phyloP scores from a whole-genome alignment of 2,797 vertebrate species.

The Helostoma temminkii region DNA sequence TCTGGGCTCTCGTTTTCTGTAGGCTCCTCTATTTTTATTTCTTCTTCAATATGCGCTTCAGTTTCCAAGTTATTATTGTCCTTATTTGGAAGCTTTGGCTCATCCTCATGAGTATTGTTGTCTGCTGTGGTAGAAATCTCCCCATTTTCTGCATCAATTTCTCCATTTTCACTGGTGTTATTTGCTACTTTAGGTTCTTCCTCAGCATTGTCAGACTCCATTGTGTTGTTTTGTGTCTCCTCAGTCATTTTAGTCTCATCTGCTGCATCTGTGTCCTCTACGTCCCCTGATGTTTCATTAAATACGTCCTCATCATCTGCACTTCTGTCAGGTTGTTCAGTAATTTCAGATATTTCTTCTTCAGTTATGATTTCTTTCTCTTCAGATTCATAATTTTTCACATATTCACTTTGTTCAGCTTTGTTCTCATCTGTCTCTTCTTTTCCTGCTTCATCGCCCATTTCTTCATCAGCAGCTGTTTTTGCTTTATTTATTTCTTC shows the following conservation, averaged over 20 bases:
- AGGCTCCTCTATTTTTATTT: slow-evolving; percentile 17
- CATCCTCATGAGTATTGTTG: background rate
- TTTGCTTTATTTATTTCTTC: slow-evolving; percentile 13
- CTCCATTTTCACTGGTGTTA: slow-evolving; percentile 21
- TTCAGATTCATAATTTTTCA: slow-evolving; percentile 11
- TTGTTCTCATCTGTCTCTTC: slow-evolving; percentile 24
- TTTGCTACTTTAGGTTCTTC: slow-evolving; percentile 15
- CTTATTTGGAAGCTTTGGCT: slow-evolving; percentile 17
- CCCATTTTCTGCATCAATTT: slow-evolving; percentile 61
- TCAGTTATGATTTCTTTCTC: slow-evolving; percentile 7
- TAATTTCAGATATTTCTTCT: slow-evolving; percentile 25
- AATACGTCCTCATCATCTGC: slow-evolving; percentile 22
- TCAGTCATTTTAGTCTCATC: slow-evolving; percentile 3
- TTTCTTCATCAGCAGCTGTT: slow-evolving; percentile 21
- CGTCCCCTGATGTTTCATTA: slow-evolving; percentile 31
- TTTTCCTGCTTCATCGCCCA: slow-evolving; percentile 24
- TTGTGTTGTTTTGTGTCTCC: background rate
- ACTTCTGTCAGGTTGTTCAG: slow-evolving; percentile 31
- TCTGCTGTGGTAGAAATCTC: slow-evolving; percentile 45
- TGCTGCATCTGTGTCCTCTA: slow-evolving; percentile 24
- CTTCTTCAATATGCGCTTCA: background rate
- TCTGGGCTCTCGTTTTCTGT: slow-evolving; percentile 27
- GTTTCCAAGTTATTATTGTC: background rate
- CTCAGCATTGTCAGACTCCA: slow-evolving; percentile 22
- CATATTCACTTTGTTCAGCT: slow-evolving; percentile 24